Evolutionary conservation across 1,140 invertebrate species (phyloP).

Genomic region (Eupristina koningsbergeri): DNA sequence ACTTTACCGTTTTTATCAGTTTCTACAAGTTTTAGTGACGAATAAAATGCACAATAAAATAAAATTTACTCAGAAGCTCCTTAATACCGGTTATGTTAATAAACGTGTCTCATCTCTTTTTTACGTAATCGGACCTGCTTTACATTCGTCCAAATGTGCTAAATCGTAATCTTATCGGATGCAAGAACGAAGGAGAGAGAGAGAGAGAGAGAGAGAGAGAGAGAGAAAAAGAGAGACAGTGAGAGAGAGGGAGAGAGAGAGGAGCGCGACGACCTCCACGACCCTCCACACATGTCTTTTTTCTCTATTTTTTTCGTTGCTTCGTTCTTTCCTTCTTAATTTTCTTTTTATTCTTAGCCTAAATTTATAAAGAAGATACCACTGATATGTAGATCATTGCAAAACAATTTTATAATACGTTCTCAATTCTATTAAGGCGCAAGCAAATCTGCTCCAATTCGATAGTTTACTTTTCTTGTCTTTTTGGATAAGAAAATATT

Average conservation of each 20-base stretch:
- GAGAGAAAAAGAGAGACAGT: no score
- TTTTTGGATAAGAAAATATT: constrained; percentile 12
- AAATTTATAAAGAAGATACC: constrained; percentile 16
- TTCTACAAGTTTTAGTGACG: background rate
- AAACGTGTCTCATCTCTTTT: background rate
- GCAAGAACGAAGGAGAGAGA: constrained; percentile 12
- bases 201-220: no score
- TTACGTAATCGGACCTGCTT: constrained; percentile 25
- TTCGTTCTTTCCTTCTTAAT: background rate
- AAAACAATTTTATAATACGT: constrained; percentile 11
- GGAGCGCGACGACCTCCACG: constrained; percentile 27
- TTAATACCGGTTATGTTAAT: constrained; percentile 27
- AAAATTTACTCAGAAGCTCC: background rate
- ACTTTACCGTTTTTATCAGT: background rate
- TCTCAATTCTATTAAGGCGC: background rate
- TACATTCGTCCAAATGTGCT: constrained; percentile 2
- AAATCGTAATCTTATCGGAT: constrained; percentile 30
- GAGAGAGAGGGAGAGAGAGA: constrained; percentile 3
- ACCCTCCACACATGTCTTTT: constrained; percentile 9
- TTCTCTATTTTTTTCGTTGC: background rate
- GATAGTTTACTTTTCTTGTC: background rate
- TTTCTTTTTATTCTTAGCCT: background rate
- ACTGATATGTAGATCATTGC: background rate
- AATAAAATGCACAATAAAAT: constrained; percentile 11
- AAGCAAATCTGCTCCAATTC: background rate